Conservation (phyloP, 2,888 invertebrate species). For the Ormyrus pomaceus region DNA sequence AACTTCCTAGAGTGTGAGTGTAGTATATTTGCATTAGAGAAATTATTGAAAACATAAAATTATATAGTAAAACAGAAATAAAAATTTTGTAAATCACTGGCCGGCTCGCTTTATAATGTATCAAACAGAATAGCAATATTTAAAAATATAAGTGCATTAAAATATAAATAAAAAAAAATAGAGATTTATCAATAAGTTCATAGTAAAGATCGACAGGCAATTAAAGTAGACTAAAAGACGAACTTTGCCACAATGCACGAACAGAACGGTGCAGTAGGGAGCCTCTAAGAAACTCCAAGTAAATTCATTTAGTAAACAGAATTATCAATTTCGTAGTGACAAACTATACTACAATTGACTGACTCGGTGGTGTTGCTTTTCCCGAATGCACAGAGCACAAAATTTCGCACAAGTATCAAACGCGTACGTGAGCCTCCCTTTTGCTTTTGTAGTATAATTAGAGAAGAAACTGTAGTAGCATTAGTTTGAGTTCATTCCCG, state of each 20-base stretch:
- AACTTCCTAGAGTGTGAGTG: no score
- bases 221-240: slow-evolving; percentile 29
- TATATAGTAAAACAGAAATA: no score
- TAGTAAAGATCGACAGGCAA: slow-evolving; percentile 30
- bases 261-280: slow-evolving; percentile 39
- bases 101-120: no score
- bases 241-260: slow-evolving; percentile 43
- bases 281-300: slow-evolving; percentile 40
- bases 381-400: slow-evolving; percentile 32
- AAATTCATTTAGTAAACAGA: slow-evolving; percentile 35
- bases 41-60: no score
- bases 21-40: no score
- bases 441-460: slow-evolving; percentile 46
- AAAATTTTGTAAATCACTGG: no score
- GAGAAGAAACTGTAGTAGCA: slow-evolving; percentile 25
- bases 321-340: slow-evolving; percentile 17
- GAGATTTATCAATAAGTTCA: not conserved
- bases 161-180: not conserved
- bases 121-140: no score
- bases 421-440: slow-evolving; percentile 4
- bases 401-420: slow-evolving; percentile 43
- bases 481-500: not conserved
- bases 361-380: slow-evolving; percentile 28
- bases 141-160: not conserved
- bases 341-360: slow-evolving; percentile 26